Evolutionary conservation across 1,140 invertebrate species (phyloP), one percentile per base, ranked within the genome.

Genomic region (Globodera ellingtonae): DNA sequence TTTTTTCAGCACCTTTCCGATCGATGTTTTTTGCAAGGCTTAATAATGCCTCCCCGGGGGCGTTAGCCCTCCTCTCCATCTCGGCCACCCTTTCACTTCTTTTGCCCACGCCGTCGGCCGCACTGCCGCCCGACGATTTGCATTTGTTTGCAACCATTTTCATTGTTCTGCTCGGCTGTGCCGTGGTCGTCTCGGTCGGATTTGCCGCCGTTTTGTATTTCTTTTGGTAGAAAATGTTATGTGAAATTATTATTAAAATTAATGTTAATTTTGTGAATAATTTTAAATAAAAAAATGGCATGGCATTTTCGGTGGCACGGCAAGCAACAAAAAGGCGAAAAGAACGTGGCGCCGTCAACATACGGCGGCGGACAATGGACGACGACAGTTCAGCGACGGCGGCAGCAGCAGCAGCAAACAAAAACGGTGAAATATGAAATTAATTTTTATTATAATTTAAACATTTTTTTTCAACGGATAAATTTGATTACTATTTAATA

Each of bases 141-240:
- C 62, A 77, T 24, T 48, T 77, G 21, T 77, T 77, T 46, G 13
- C 50, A 7, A 77, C 62, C 0, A 77, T 77, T 77, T 77, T 77
- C 21, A 2, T 77, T 46, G 69, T 77, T n/a, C 69, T 77, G 35
- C 47, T 77, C 46, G 35, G 46, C 69, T 50, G 46, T 77, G 75
- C 50, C 13, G 47, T 77, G 21, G 24, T 69, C 21, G 24, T 77
- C 21, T 77, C 75, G 6, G 7, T 44, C 35, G 24, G 46, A n/a
- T 77, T 77, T 77, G 75, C 56, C 10, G 46, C 69, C 18, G 46
- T 13, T 4, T 46, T 77, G 13, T 76, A 76, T 66, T 76, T 67
- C 24, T 76, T 76, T 47, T 76, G 75, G 75, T 67, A 74, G 18
- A 62, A 62, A 62, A 18, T 35, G 35, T 35, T 35, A 1, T 62